Evolutionary conservation across 2,888 invertebrate species (phyloP).

Genomic region (Slavum lentiscoides): DNA sequence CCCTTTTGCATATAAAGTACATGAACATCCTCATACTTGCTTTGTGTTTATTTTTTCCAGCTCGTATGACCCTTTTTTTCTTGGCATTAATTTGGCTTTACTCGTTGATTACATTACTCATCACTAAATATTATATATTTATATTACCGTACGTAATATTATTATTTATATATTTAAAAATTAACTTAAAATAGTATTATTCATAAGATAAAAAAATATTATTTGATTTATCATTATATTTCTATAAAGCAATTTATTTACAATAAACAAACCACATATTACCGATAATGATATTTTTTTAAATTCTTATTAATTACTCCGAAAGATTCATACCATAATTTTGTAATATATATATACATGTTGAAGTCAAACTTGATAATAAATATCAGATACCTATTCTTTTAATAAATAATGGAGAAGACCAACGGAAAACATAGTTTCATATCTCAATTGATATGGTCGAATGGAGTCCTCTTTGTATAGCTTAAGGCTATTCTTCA

Average conservation of each 20-base stretch:
- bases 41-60: constrained; percentile 1
- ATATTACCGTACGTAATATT: neutral
- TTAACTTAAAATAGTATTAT: no score
- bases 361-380: neutral
- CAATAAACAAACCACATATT: no score
- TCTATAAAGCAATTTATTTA: no score
- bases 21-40: neutral
- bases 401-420: neutral
- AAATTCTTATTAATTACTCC: no score
- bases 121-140: neutral
- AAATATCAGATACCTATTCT: neutral
- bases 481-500: neutral
- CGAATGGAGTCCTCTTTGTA: constrained; percentile 9
- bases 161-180: neutral
- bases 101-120: neutral
- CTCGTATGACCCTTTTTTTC: constrained; percentile 14
- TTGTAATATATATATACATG: no score
- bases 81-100: constrained; percentile 28
- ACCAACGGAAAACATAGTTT: neutral
- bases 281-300: no score
- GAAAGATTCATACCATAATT: no score
- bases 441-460: constrained; percentile 9
- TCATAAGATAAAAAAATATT: no score
- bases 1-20: neutral
- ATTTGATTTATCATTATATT: no score